A percentile compares a stretch with the other conserved stretches of the same genome.
Conservation (phyloP, 2,888 invertebrate genomes). For the Cerastis leucographa region DNA sequence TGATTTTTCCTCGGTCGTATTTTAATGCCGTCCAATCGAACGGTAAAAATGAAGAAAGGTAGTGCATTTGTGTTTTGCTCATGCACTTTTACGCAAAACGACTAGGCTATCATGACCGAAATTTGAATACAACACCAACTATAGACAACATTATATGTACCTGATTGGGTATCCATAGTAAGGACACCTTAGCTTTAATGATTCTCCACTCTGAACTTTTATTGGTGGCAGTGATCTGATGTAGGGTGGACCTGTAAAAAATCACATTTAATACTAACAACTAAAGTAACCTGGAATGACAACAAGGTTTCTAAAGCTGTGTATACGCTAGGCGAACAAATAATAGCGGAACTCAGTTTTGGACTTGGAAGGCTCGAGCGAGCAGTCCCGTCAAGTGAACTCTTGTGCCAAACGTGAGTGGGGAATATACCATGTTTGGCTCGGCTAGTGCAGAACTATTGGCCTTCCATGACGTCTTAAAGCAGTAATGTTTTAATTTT, state of each 20-base stretch:
- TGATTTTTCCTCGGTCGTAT: neutral
- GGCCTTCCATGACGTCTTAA: too few relatives aligned
- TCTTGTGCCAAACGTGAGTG: neutral
- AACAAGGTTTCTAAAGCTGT: neutral
- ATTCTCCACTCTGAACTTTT: slow-evolving; percentile 95
- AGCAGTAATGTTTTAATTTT: too few relatives aligned
- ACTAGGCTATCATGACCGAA: neutral
- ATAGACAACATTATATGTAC: slow-evolving; percentile 68
- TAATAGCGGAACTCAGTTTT: neutral
- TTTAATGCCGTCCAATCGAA: neutral
- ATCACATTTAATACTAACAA: neutral
- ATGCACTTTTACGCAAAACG: neutral
- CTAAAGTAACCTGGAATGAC: neutral
- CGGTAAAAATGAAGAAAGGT: neutral
- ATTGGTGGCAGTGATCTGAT: slow-evolving; percentile 94
- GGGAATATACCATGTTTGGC: neutral
- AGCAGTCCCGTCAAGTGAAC: neutral
- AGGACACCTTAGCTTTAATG: slow-evolving; percentile 94
- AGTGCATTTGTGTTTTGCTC: neutral
- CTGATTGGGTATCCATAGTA: slow-evolving; percentile 96
- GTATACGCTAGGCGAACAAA: neutral
- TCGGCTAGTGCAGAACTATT: neutral
- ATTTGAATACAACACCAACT: neutral
- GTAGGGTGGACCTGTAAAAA: slow-evolving; percentile 92
- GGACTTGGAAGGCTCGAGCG: neutral